Conservation (phyloP, 92 coral and sea anemone species). For the Bergia sp. region DNA sequence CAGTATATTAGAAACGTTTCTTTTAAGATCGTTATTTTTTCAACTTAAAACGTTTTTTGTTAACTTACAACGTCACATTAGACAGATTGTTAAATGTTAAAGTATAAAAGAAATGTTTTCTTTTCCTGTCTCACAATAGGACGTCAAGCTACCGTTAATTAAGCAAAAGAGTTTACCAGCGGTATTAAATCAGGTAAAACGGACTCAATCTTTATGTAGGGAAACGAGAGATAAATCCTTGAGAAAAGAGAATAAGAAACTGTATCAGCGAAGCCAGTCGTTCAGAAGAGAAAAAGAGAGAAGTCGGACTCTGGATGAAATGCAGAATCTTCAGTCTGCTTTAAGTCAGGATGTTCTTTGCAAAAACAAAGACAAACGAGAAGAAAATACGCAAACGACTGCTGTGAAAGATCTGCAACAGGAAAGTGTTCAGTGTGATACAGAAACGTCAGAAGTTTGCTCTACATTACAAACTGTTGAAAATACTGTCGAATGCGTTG, state of each 20-base stretch:
- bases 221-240: conserved; percentile 12
- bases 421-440: background rate
- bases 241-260: background rate
- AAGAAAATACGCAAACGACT: background rate
- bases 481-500: conserved; percentile 24
- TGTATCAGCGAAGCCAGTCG: conserved; percentile 12
- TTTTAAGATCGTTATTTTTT: no score
- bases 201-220: conserved; percentile 16
- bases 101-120: background rate
- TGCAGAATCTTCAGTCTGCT: conserved; percentile 27
- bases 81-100: background rate
- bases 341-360: conserved; percentile 19
- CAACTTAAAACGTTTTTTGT: no score
- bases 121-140: background rate
- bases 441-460: background rate
- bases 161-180: conserved; percentile 43
- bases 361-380: background rate
- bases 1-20: no score
- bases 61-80: no score
- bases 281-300: conserved; percentile 22
- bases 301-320: conserved; percentile 39
- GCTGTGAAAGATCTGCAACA: background rate
- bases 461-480: conserved; percentile 2
- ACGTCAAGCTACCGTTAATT: conserved; percentile 10
- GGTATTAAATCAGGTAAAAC: conserved; percentile 37